Evolutionary conservation across 2,888 invertebrate genomes (phyloP), one percentile per base, ranked within the genome.

Genomic region (Drosophila robusta): DNA sequence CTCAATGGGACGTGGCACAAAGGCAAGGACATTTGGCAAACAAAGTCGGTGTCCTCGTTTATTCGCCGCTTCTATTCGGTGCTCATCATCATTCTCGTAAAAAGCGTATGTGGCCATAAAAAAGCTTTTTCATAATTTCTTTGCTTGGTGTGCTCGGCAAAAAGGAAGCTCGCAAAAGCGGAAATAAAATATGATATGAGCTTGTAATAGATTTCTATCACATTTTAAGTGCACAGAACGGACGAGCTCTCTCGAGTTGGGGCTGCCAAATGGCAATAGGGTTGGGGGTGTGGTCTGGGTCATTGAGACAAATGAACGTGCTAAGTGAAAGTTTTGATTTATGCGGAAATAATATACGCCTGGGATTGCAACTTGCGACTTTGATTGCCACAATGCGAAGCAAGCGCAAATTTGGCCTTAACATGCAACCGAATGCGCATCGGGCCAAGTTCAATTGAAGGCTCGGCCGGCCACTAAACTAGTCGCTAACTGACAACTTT

Each of bases 51-150:
- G 60, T 61, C 14, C 41, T 46, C 29, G 22, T 34, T 32, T 55
- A 50, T 41, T 9, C 14, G 39, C 45, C 51, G 22, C 42, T 46
- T 26, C 38, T 24, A 50, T 14, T 39, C 34, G 9, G 34, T 65
- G 62, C 50, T 60, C 73, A 70, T 75, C 77, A 79, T 78, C 78
- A 78, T 63, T 54, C 44, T 89, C 86, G 78, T 80, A 88, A 88
- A 88, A 67, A 88, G 71, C 73, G 84, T 73, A 72, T 76, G 77
- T 67, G 75, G 72, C 78, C 75, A 89, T 90, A 90, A 90, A 90
- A 90, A 90, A 90, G 90, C 90, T 90, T 90, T 90, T 89, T 90
- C 90, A 90, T 90, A 90, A 90, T 90, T 90, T 90, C 84, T 69
- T 75, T 67, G 57, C 65, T 67, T 63, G 57, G 16, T n/a, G n/a